Conservation (phyloP, 2,888 invertebrate genomes). For the Coenonympha glycerion region DNA sequence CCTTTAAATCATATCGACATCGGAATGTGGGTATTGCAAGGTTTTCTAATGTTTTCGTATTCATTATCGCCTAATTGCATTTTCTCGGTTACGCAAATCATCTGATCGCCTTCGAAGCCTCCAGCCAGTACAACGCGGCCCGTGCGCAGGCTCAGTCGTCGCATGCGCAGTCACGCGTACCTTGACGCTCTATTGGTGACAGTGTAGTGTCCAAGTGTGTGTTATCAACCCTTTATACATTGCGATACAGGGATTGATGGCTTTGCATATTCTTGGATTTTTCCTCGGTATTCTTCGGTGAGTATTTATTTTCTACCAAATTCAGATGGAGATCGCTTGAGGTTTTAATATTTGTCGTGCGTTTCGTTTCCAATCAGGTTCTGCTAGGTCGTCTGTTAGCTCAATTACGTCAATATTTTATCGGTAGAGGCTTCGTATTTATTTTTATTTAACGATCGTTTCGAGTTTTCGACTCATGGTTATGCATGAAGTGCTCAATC, state of each 20-base stretch:
- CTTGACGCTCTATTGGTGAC: neutral
- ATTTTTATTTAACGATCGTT: conserved; percentile 1
- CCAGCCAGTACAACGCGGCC: conserved; percentile 47
- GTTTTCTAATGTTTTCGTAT: conserved; percentile 19
- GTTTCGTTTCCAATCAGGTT: conserved; percentile 9
- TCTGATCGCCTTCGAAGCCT: conserved; percentile 31
- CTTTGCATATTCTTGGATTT: conserved; percentile 36
- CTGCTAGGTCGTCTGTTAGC: conserved; percentile 9
- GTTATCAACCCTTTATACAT: conserved; percentile 63
- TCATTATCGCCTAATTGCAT: conserved; percentile 26
- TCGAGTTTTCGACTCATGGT: conserved; percentile 7
- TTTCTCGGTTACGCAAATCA: conserved; percentile 29
- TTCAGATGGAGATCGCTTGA: neutral
- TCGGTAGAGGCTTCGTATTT: conserved; percentile 19
- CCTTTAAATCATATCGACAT: conserved; percentile 6
- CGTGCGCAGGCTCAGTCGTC: conserved; percentile 61
- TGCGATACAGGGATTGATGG: conserved; percentile 60
- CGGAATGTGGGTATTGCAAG: conserved; percentile 12
- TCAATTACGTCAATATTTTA: conserved; percentile 32
- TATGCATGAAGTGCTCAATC: conserved; percentile 2
- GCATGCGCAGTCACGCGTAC: conserved; percentile 31
- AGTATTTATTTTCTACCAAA: no score
- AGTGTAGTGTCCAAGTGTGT: conserved; percentile 37
- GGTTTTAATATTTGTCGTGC: neutral
- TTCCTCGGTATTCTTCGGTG: conserved; percentile 36